phyloP scores from a whole-genome alignment of 2,113 vertebrate genomes.

The Sylvia atricapilla region DNA sequence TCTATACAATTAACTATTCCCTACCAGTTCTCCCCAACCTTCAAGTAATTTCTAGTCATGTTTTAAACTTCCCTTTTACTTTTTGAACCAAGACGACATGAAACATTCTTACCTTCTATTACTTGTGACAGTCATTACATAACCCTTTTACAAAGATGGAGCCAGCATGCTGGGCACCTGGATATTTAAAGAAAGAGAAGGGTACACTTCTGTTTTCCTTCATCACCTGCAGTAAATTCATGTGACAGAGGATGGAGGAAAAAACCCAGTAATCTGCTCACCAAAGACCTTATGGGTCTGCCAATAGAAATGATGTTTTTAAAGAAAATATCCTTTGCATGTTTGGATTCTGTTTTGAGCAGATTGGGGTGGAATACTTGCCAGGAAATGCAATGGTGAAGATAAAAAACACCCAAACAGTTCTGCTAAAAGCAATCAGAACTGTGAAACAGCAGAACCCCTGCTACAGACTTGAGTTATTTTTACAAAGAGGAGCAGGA shows the following conservation, averaged over 20 bases:
- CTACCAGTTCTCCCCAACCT: not conserved
- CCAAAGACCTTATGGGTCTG: not conserved
- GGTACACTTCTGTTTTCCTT: not conserved
- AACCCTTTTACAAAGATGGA: not conserved
- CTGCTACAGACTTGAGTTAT: not conserved
- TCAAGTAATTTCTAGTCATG: not conserved
- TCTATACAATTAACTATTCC: not conserved
- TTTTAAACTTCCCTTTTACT: not conserved
- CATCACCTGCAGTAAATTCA: not conserved
- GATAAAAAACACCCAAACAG: not conserved
- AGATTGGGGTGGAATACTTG: not conserved
- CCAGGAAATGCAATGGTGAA: not conserved
- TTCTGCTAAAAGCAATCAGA: not conserved
- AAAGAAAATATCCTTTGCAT: not conserved
- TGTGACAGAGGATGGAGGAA: not conserved
- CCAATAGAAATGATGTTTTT: not conserved
- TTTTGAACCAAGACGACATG: not conserved
- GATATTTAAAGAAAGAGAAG: not conserved
- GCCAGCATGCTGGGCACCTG: not conserved
- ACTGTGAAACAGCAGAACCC: not conserved
- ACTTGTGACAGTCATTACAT: not conserved
- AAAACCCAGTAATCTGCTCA: not conserved
- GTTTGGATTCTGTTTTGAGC: not conserved
- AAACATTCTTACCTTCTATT: not conserved
- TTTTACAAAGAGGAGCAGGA: not conserved